Evolutionary conservation across 35 echinoderm and acorn worm species (phyloP).

Genomic region (Lytechinus variegatus): DNA sequence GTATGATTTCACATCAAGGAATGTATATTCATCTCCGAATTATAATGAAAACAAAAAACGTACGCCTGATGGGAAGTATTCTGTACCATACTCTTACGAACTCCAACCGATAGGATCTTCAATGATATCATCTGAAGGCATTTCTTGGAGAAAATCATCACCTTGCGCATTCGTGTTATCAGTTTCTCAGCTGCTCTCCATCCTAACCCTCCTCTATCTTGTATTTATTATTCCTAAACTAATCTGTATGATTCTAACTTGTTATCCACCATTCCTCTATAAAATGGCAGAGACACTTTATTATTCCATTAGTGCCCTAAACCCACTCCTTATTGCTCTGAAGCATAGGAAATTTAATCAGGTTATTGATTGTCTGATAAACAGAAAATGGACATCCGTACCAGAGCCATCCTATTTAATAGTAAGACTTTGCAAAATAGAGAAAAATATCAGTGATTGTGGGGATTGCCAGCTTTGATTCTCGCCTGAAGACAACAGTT

Average conservation of each 20-base stretch:
- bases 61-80: neutral
- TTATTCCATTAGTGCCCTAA: neutral
- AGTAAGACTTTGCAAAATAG: neutral
- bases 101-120: neutral
- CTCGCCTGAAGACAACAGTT: no score
- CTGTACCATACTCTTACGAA: neutral
- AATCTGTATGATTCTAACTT: neutral
- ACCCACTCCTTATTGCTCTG: neutral
- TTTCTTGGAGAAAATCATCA: neutral
- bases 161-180: neutral
- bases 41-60: neutral
- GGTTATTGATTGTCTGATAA: neutral
- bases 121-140: neutral
- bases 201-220: constrained; percentile 21
- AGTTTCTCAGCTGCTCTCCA: neutral
- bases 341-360: neutral
- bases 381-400: neutral
- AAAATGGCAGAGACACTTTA: neutral
- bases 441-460: neutral
- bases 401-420: neutral
- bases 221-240: neutral
- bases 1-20: neutral
- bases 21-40: neutral
- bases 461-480: neutral
- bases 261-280: neutral